Conservation (phyloP, 2,888 invertebrate species). For the Schizaphis graminum region DNA sequence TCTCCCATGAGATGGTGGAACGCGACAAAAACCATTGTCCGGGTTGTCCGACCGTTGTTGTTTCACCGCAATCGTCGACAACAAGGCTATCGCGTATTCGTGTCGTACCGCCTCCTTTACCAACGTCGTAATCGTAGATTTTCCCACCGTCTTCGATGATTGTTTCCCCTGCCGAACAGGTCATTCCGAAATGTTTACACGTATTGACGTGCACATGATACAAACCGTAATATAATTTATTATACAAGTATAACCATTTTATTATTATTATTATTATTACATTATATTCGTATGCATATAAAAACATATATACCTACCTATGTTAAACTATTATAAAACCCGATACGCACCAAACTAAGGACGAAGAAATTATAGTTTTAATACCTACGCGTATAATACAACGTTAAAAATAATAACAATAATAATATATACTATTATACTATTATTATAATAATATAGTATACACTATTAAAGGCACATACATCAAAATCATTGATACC, state of each 20-base stretch:
- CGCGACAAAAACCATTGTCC: slow-evolving; percentile 58
- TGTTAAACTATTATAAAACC: not conserved
- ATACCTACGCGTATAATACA: not conserved
- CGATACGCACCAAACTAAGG: slow-evolving; percentile 1
- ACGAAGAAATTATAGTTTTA: not conserved
- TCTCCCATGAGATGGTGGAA: slow-evolving; percentile 6
- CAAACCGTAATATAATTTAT: not conserved
- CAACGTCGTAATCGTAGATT: not conserved
- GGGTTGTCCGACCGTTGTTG: not conserved
- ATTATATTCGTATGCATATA: not conserved
- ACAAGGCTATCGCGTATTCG: not conserved
- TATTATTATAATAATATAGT: not conserved
- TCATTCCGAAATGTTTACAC: slow-evolving; percentile 38
- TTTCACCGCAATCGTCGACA: not conserved
- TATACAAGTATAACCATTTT: not conserved
- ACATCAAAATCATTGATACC: not conserved
- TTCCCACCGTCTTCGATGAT: slow-evolving; percentile 18
- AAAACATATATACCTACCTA: too few relatives aligned
- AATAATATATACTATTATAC: not conserved
- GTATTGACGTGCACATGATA: not conserved
- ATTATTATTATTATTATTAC: too few relatives aligned
- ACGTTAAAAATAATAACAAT: not conserved
- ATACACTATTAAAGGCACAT: not conserved
- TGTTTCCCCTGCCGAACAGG: slow-evolving; percentile 4
- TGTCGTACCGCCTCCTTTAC: slow-evolving; percentile 14